These are phyloP conservation scores for Pocillopora grandis DNA, from an alignment of 92 coral and sea anemone species.

Conservation along the genomic window DNA sequence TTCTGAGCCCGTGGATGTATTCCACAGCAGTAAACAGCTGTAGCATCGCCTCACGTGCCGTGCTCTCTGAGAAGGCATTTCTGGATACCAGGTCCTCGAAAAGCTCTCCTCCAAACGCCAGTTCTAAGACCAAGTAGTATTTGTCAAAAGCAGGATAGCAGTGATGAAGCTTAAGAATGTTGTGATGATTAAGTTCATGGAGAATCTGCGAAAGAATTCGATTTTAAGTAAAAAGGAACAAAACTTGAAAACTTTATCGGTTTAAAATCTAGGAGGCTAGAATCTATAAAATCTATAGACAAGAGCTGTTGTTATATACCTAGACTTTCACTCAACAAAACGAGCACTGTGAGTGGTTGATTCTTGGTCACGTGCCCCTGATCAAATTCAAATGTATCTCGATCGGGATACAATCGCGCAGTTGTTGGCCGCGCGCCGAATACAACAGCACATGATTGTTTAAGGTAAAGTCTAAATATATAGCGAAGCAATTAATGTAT, in stretches of 20 bases:
- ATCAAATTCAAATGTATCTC: too few species aligned
- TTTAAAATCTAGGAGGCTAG: too few species aligned
- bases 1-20: conserved; percentile 65
- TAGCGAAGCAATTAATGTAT: too few species aligned
- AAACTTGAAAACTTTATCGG: neutral
- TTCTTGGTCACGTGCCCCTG: too few species aligned
- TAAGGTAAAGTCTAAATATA: too few species aligned
- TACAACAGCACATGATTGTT: too few species aligned
- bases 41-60: conserved; percentile 62
- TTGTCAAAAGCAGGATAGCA: conserved; percentile 57
- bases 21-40: conserved; percentile 73
- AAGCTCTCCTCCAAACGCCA: conserved; percentile 80
- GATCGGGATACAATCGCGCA: too few species aligned
- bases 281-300: too few species aligned
- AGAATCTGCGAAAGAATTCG: conserved; percentile 22
- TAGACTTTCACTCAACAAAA: too few species aligned
- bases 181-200: conserved; percentile 46
- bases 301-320: too few species aligned
- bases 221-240: neutral
- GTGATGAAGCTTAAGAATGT: conserved; percentile 63
- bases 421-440: too few species aligned
- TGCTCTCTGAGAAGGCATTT: conserved; percentile 67
- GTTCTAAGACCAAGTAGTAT: conserved; percentile 71
- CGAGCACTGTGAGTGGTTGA: too few species aligned
- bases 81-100: conserved; percentile 79